Conservation (phyloP, 2,888 invertebrate genomes). For the Dinocampus coccinellae region DNA sequence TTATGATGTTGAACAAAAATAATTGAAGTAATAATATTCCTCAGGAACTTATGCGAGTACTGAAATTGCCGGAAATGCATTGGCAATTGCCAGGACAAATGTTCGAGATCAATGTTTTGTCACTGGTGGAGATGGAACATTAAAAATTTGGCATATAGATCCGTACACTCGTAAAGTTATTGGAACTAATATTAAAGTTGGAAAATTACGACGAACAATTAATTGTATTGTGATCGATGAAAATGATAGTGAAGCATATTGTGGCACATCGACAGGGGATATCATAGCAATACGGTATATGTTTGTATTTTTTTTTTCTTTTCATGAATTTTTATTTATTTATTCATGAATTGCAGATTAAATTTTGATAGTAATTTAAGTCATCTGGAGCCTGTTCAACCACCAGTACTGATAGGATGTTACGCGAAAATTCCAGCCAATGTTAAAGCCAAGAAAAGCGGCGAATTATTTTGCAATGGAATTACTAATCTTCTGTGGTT, state of each 20-base stretch:
- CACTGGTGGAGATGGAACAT: slow-evolving; percentile 80
- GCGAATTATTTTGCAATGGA: slow-evolving; percentile 74
- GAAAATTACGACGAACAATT: slow-evolving; percentile 83
- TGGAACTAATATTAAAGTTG: slow-evolving; percentile 81
- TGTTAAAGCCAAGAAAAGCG: slow-evolving; percentile 72
- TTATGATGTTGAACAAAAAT: not conserved
- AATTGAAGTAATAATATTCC: slow-evolving; percentile 17
- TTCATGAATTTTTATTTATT: not conserved
- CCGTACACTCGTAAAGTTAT: slow-evolving; percentile 78
- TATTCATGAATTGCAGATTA: slow-evolving; percentile 65
- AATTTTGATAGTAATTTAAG: slow-evolving; percentile 75
- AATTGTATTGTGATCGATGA: slow-evolving; percentile 80
- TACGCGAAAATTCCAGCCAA: slow-evolving; percentile 75
- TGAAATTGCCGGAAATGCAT: slow-evolving; percentile 80
- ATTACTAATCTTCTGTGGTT: slow-evolving; percentile 77
- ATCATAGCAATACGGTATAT: slow-evolving; percentile 71
- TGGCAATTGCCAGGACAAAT: slow-evolving; percentile 72
- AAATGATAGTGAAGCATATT: slow-evolving; percentile 81
- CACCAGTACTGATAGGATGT: slow-evolving; percentile 76
- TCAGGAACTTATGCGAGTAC: slow-evolving; percentile 73
- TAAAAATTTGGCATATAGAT: slow-evolving; percentile 83
- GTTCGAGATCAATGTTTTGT: slow-evolving; percentile 77
- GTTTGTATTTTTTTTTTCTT: too few species aligned
- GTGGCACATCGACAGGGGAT: slow-evolving; percentile 89
- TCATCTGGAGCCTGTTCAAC: slow-evolving; percentile 70